Base-by-base conservation (phyloP, 2,888 invertebrate species). In the Troglohyphantes excavatus region DNA sequence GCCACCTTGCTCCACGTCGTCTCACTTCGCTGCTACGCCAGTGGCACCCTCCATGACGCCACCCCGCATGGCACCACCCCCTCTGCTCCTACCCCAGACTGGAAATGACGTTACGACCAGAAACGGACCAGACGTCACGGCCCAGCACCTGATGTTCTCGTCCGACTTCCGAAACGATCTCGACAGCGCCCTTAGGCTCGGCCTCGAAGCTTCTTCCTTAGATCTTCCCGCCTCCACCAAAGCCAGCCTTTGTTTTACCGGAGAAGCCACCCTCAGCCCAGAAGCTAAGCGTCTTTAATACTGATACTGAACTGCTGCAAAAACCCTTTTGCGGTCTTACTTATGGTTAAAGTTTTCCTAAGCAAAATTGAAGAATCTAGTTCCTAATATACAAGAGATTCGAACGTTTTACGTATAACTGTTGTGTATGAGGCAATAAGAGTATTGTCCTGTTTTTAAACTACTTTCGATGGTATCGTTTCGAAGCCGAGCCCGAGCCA, bases 231-330 rank as follows among this genome's bases (percentile, higher is more conserved):
- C 85, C 33, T 79, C 90, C 43, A 65, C 84, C n/a, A 88, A 88
- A 65, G 79, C 88, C 21, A 81, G 90, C 46, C 83, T 91, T 67
- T 91, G 90, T 81, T 88, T 84, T 46, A 65, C 88, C 19, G 90
- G 90, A n/a, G 90, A 91, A 67, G 88, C 90, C 9, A 72, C 88
- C 11, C 86, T 91, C n/a, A 91, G 90, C 79, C 90, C 90, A 67
- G 90, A 91, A 81, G 84, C 90, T 21, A 88, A 91, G 59, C 73
- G 90, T 29, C 87, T 91, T 53, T 91, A 88, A 87, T 81, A 65
- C 5, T 23, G n/a, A 13, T 21, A 73, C 23, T 17, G 1, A 53
- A 53, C n/a, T 53, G n/a, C 53, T 53, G 17, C 5, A 13, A 17
- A 46, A 23, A 19, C 70, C 61, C 33, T 53, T 59, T 46, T 43